Evolutionary conservation across 1,140 invertebrate genomes (phyloP).

Genomic region (Venustaconcha ellipsiformis): DNA sequence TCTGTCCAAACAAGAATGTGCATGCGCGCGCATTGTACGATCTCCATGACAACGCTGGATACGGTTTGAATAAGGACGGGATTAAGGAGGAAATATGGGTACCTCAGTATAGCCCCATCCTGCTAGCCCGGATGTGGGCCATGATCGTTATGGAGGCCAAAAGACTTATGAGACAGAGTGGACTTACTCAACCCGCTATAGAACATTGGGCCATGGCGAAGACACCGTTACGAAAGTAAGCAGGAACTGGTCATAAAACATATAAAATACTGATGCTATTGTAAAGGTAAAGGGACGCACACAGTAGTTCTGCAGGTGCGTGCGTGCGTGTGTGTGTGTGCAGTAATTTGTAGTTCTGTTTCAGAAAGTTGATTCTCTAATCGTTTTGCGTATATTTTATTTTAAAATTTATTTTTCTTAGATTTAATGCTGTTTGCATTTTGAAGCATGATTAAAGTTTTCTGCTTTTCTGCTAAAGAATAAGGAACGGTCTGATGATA

Average conservation of each 20-base stretch:
- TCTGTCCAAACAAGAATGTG: constrained; percentile 53
- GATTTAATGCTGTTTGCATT: too few species aligned
- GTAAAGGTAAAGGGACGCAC: too few species aligned
- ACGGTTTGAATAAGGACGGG: constrained; percentile 35
- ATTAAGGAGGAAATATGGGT: constrained; percentile 46
- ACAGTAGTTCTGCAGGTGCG: too few species aligned
- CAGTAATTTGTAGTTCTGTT: too few species aligned
- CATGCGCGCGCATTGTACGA: constrained; percentile 49
- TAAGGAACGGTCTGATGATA: too few species aligned
- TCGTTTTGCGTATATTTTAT: too few species aligned
- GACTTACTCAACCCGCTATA: constrained; percentile 34
- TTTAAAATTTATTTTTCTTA: too few species aligned
- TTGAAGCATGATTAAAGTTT: too few species aligned
- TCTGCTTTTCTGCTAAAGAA: too few species aligned
- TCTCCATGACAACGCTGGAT: constrained; percentile 49
- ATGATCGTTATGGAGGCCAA: constrained; percentile 49
- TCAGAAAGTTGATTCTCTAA: too few species aligned
- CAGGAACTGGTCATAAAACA: background rate
- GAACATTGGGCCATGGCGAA: constrained; percentile 62
- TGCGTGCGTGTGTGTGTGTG: too few species aligned
- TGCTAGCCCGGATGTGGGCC: constrained; percentile 57
- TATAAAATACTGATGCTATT: background rate
- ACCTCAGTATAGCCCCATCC: constrained; percentile 54
- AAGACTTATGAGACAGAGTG: constrained; percentile 41
- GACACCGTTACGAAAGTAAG: constrained; percentile 59